Evolutionary conservation across 30 jellyfish, hydroid and myxozoan genomes (phyloP).

Genomic region (Chrysaora quinquecirrha): DNA sequence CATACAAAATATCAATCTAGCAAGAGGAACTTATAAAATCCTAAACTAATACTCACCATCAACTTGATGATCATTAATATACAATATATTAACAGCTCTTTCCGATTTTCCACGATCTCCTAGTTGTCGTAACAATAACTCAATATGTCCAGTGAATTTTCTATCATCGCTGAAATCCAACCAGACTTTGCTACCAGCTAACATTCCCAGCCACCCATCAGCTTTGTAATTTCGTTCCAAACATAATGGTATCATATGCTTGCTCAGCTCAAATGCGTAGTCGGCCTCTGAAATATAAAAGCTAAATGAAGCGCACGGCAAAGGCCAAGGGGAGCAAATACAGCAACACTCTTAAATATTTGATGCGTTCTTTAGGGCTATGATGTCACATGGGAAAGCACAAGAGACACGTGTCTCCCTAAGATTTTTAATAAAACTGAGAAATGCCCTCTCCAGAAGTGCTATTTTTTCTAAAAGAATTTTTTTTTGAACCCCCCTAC

Average conservation of each 20-base stretch:
- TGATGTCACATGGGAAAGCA: no score
- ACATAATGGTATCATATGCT: slow-evolving; percentile 76
- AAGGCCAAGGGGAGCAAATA: no score
- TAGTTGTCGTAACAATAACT: slow-evolving; percentile 48
- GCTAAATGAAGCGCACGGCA: no score
- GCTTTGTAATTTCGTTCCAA: slow-evolving; percentile 72
- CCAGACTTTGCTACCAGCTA: slow-evolving; percentile 62
- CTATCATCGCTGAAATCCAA: slow-evolving; percentile 63
- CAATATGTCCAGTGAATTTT: slow-evolving; percentile 61
- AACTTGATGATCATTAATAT: slow-evolving; percentile 11
- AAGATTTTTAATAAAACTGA: no score
- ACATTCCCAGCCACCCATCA: slow-evolving; percentile 91
- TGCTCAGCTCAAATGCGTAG: slow-evolving; percentile 79
- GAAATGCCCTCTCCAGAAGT: no score
- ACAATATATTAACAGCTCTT: slow-evolving; percentile 12
- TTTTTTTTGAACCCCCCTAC: no score
- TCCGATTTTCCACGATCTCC: slow-evolving; percentile 66
- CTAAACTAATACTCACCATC: not conserved
- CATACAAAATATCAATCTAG: no score
- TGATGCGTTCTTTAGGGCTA: no score
- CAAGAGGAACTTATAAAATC: no score
- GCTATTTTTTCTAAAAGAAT: no score
- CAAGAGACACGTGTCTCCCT: no score
- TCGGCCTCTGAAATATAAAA: slow-evolving; percentile 77
- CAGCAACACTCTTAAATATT: no score